phyloP scores from a whole-genome alignment of 2,797 vertebrate genomes.

The Scyliorhinus canicula region DNA sequence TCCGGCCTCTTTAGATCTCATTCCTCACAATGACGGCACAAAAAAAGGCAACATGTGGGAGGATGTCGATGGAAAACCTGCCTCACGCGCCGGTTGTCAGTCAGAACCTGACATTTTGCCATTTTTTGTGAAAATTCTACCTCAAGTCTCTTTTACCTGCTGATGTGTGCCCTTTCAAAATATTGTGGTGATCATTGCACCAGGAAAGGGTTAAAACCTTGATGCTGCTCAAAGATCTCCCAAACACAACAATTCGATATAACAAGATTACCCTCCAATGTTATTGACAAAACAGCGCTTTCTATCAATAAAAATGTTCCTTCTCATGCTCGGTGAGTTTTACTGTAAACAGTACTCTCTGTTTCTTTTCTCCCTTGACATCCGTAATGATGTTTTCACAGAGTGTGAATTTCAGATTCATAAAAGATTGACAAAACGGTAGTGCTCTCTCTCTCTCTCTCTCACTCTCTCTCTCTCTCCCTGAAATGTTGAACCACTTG shows the following conservation, averaged over 20 bases:
- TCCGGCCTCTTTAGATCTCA: no score
- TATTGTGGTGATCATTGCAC: neutral
- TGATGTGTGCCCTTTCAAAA: neutral
- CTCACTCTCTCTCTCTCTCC: conserved; percentile 23
- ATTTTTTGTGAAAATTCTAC: no score
- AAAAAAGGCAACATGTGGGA: no score
- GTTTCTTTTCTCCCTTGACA: conserved; percentile 27
- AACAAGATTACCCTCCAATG: conserved; percentile 47
- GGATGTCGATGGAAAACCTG: no score
- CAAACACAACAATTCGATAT: conserved; percentile 48
- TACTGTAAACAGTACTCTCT: conserved; percentile 46
- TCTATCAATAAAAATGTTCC: conserved; percentile 48
- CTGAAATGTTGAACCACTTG: neutral
- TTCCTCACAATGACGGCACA: no score
- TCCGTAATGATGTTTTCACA: conserved; percentile 31
- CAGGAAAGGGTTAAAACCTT: conserved; percentile 12
- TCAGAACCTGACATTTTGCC: no score
- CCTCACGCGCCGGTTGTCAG: no score
- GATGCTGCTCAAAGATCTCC: conserved; percentile 39
- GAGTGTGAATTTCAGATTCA: conserved; percentile 32
- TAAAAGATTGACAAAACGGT: conserved; percentile 23
- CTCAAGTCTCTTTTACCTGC: neutral
- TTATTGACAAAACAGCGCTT: conserved; percentile 49
- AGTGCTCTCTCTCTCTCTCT: neutral
- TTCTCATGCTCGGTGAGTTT: conserved; percentile 42